A percentile compares a stretch with the other conserved stretches of the same genome.
Conservation (phyloP, 2,888 invertebrate species). For the Perdita meconis region DNA sequence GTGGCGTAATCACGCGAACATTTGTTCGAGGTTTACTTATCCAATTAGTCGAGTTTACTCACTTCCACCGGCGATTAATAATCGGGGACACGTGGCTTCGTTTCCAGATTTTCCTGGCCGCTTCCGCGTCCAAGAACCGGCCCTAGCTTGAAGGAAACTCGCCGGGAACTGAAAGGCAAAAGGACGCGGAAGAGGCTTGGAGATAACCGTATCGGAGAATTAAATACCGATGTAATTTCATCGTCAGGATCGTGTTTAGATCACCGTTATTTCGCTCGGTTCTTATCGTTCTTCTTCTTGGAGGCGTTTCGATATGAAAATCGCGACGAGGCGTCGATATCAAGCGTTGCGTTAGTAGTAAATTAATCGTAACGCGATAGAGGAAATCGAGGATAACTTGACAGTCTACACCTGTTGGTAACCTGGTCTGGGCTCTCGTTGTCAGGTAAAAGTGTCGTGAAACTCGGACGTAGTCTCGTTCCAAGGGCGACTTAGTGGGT, state of each 20-base stretch:
- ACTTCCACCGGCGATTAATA: constrained; percentile 48
- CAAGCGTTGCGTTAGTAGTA: neutral
- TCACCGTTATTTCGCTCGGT: neutral
- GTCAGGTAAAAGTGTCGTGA: constrained; percentile 28
- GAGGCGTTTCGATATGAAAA: no score
- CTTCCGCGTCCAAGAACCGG: constrained; percentile 40
- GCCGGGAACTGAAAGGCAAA: neutral
- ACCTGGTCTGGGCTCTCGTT: neutral
- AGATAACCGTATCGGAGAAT: neutral
- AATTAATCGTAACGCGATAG: constrained; percentile 8
- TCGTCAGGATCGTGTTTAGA: constrained; percentile 10
- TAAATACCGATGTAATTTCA: constrained; percentile 40
- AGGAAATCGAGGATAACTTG: neutral
- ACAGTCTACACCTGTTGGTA: constrained; percentile 5
- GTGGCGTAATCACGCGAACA: constrained; percentile 35
- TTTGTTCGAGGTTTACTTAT: constrained; percentile 28
- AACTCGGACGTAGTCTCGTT: neutral
- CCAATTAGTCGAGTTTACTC: constrained; percentile 59
- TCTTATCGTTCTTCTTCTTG: neutral
- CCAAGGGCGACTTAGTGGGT: constrained; percentile 30
- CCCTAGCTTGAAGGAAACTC: neutral
- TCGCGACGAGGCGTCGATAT: neutral
- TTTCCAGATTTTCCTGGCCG: constrained; percentile 9
- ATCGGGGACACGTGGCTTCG: constrained; percentile 7
- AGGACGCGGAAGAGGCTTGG: constrained; percentile 28